Conservation (phyloP, 2,888 invertebrate genomes). For the Julus scandinavius region DNA sequence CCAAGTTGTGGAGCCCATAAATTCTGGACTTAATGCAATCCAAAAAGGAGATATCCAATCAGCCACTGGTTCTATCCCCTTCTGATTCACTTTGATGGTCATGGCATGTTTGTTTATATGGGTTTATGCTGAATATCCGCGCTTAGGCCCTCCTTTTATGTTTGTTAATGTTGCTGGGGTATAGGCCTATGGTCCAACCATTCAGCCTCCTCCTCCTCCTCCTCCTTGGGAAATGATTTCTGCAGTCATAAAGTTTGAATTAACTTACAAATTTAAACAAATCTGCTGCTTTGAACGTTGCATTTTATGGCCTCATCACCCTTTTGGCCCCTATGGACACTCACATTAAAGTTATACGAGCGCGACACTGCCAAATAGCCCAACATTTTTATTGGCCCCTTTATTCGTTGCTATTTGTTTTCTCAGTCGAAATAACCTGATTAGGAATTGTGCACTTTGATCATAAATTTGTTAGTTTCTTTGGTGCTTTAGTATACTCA, state of each 20-base stretch:
- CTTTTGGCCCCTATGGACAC: constrained; percentile 40
- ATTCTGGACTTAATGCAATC: constrained; percentile 45
- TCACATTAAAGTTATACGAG: constrained; percentile 35
- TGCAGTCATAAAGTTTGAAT: constrained; percentile 43
- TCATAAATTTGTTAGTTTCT: background rate
- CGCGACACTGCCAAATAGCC: constrained; percentile 36
- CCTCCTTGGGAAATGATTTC: constrained; percentile 10
- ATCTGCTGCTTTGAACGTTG: constrained; percentile 40
- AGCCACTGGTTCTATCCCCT: constrained; percentile 43
- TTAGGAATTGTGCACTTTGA: constrained; percentile 31
- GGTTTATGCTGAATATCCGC: background rate
- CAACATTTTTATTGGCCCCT: constrained; percentile 7
- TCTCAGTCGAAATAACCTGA: constrained; percentile 1
- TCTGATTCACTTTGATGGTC: constrained; percentile 46
- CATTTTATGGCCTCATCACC: constrained; percentile 16
- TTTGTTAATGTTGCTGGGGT: background rate
- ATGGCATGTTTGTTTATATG: constrained; percentile 28
- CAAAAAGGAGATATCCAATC: constrained; percentile 29
- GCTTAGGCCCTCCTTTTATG: constrained; percentile 15
- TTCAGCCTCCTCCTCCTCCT: background rate
- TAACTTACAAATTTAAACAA: constrained; percentile 39
- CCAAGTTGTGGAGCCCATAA: constrained; percentile 4
- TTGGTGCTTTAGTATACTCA: background rate
- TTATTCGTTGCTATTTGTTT: constrained; percentile 14
- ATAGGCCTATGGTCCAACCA: background rate